These are phyloP conservation scores for Cabera pusaria DNA, from an alignment of 2,888 invertebrate genomes.

Conservation along the genomic window DNA sequence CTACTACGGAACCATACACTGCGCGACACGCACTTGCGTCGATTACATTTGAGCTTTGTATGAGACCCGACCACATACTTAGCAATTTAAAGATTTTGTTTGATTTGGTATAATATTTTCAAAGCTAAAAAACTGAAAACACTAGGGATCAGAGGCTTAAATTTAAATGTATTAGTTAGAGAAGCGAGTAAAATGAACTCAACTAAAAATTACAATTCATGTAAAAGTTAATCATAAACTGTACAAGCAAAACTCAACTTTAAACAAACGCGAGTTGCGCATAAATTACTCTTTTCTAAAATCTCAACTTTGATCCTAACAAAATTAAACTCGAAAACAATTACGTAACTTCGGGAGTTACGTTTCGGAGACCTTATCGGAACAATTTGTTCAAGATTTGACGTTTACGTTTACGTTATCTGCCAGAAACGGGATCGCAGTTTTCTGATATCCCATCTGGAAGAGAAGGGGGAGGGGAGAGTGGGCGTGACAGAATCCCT, in stretches of 20 bases:
- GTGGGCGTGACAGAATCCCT: conserved; percentile 17
- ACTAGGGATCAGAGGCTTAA: no score
- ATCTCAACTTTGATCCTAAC: conserved; percentile 20
- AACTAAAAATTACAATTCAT: no score
- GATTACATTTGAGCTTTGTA: no score
- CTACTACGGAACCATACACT: no score
- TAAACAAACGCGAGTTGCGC: conserved; percentile 18
- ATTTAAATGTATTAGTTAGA: no score
- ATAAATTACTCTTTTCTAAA: conserved; percentile 27
- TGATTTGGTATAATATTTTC: no score
- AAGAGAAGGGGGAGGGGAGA: conserved; percentile 1
- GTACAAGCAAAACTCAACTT: conserved; percentile 6
- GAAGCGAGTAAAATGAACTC: no score
- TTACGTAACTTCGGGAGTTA: conserved; percentile 32
- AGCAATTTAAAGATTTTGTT: no score
- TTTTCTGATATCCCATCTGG: conserved; percentile 23
- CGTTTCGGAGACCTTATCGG: conserved; percentile 41
- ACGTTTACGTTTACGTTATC: conserved; percentile 39
- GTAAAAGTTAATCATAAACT: neutral
- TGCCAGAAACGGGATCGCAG: conserved; percentile 22
- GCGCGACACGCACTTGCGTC: no score
- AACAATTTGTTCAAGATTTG: conserved; percentile 44
- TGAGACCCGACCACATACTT: no score
- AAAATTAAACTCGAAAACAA: conserved; percentile 33
- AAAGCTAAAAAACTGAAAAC: no score